These are phyloP conservation scores for Xestia xanthographa DNA, from an alignment of 2,888 invertebrate genomes.

Conservation along the genomic window DNA sequence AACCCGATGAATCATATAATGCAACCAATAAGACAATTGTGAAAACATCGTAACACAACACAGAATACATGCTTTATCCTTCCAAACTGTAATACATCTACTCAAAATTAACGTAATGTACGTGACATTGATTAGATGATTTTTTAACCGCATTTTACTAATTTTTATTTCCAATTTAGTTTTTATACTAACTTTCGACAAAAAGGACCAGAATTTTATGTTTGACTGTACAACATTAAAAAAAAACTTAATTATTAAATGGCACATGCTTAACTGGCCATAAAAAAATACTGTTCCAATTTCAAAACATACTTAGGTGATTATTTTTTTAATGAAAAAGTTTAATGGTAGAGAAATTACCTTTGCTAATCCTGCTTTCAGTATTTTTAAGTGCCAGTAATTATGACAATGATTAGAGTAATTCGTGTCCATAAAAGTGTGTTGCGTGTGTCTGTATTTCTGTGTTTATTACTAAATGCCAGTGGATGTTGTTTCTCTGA, in stretches of 20 bases:
- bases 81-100: conserved; percentile 55
- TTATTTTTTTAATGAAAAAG: conserved; percentile 7
- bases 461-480: conserved; percentile 71
- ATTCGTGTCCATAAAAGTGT: conserved; percentile 67
- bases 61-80: conserved; percentile 71
- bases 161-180: conserved; percentile 31
- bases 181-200: conserved; percentile 20
- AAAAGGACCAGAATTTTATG: conserved; percentile 16
- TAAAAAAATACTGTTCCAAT: conserved; percentile 23
- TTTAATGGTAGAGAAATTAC: conserved; percentile 19
- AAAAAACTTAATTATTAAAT: background rate
- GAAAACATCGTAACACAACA: conserved; percentile 56
- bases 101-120: conserved; percentile 67
- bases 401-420: conserved; percentile 68
- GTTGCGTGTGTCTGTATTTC: conserved; percentile 68
- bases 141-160: conserved; percentile 21
- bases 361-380: conserved; percentile 35
- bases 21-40: conserved; percentile 57
- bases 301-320: conserved; percentile 17
- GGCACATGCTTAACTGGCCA: background rate
- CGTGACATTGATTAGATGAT: conserved; percentile 81
- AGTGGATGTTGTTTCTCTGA: conserved; percentile 78
- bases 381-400: conserved; percentile 63
- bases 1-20: conserved; percentile 40
- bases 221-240: conserved; percentile 17